These are phyloP conservation scores for Caenorhabditis japonica DNA, from an alignment of 2,888 invertebrate genomes.

Conservation along the genomic window DNA sequence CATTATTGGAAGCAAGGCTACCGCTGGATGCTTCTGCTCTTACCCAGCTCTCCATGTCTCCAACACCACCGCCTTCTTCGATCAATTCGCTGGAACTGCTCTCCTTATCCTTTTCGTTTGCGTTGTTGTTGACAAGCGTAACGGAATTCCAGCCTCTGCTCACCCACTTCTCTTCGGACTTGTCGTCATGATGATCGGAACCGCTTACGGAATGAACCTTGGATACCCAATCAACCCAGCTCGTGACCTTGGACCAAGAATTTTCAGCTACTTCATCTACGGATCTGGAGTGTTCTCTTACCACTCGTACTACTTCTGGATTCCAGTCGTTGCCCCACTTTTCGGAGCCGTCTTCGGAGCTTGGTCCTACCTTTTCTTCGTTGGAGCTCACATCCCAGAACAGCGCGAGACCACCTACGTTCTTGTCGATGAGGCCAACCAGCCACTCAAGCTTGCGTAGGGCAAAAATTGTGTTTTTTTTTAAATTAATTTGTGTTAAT, in stretches of 20 bases:
- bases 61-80: constrained; percentile 68
- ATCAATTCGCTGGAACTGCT: constrained; percentile 73
- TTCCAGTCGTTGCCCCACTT: constrained; percentile 65
- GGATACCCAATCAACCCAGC: constrained; percentile 75
- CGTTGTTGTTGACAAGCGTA: constrained; percentile 70
- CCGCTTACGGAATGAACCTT: constrained; percentile 69
- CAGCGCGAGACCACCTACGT: constrained; percentile 54
- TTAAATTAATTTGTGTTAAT: too few relatives aligned
- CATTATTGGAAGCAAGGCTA: constrained; percentile 58
- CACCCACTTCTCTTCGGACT: constrained; percentile 74
- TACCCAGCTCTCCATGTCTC: constrained; percentile 69
- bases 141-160: constrained; percentile 65
- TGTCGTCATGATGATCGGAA: constrained; percentile 72
- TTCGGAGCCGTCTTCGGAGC: constrained; percentile 61
- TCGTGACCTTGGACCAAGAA: constrained; percentile 74
- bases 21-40: constrained; percentile 72
- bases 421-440: constrained; percentile 52
- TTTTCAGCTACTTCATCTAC: constrained; percentile 71
- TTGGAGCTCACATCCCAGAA: constrained; percentile 67
- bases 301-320: constrained; percentile 68
- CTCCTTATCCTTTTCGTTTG: constrained; percentile 71
- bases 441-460: constrained; percentile 52
- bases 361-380: constrained; percentile 66
- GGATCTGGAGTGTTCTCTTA: constrained; percentile 66
- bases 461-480: too few relatives aligned